These are phyloP conservation scores for Gibbula magus DNA, from an alignment of 2,888 invertebrate species.

Conservation along the genomic window DNA sequence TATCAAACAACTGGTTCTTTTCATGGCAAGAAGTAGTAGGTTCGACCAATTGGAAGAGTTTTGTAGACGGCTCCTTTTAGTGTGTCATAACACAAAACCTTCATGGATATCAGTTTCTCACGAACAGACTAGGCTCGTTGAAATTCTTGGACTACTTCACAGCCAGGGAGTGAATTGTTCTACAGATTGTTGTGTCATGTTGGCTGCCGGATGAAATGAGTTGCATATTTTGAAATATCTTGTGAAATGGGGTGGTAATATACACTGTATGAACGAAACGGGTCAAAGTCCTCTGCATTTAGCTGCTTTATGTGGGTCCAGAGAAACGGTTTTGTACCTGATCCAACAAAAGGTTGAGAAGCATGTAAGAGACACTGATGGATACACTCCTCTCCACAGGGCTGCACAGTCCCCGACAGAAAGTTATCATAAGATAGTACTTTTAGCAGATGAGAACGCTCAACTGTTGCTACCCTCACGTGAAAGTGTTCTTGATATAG, in stretches of 20 bases:
- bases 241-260: neutral
- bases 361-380: neutral
- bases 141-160: neutral
- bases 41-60: neutral
- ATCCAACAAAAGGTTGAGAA: neutral
- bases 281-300: neutral
- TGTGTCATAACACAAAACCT: neutral
- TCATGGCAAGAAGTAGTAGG: neutral
- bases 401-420: no score
- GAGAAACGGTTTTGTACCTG: neutral
- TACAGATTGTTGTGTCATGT: neutral
- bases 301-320: neutral
- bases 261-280: neutral
- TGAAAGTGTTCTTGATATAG: no score
- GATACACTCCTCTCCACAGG: no score
- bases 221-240: neutral
- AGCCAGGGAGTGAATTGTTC: neutral
- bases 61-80: neutral
- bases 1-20: neutral
- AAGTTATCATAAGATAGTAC: no score
- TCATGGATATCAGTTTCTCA: neutral
- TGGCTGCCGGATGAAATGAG: neutral
- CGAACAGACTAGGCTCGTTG: neutral
- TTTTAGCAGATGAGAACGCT: no score
- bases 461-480: no score